Evolutionary conservation across 2,888 invertebrate species (phyloP).

Genomic region (Apamea monoglypha): DNA sequence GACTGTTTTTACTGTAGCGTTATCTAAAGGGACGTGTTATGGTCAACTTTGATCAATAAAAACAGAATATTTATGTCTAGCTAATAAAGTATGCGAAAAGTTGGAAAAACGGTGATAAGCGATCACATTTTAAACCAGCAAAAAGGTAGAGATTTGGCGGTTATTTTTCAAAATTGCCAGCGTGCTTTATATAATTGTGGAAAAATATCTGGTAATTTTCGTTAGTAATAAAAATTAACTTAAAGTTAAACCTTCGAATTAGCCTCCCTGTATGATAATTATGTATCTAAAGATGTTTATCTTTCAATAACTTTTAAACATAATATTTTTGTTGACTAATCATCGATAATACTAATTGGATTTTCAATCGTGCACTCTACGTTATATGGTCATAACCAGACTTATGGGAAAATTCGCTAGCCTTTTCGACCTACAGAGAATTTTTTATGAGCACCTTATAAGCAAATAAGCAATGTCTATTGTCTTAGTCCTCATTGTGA

Average conservation of each 20-base stretch:
- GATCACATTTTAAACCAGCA: background rate
- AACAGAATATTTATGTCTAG: background rate
- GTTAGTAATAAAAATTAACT: background rate
- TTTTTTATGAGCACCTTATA: background rate
- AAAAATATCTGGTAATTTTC: background rate
- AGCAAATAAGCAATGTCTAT: background rate
- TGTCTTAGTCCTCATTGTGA: background rate
- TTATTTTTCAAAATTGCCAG: background rate
- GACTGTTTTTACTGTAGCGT: background rate
- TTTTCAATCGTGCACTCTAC: background rate
- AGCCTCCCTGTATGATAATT: background rate
- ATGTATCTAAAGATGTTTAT: background rate
- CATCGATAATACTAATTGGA: background rate
- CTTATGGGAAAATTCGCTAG: background rate
- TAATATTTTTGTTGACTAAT: background rate
- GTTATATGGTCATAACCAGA: background rate
- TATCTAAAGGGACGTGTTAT: background rate
- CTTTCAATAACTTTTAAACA: background rate
- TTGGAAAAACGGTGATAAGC: background rate
- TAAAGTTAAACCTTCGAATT: background rate
- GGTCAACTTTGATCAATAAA: background rate
- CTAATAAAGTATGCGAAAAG: background rate
- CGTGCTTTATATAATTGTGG: background rate
- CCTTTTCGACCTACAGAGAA: background rate
- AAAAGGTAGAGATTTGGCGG: background rate